Evolutionary conservation across 37 sponge, comb jelly and placozoan genomes (phyloP).

Genomic region (Beroe ovata): DNA sequence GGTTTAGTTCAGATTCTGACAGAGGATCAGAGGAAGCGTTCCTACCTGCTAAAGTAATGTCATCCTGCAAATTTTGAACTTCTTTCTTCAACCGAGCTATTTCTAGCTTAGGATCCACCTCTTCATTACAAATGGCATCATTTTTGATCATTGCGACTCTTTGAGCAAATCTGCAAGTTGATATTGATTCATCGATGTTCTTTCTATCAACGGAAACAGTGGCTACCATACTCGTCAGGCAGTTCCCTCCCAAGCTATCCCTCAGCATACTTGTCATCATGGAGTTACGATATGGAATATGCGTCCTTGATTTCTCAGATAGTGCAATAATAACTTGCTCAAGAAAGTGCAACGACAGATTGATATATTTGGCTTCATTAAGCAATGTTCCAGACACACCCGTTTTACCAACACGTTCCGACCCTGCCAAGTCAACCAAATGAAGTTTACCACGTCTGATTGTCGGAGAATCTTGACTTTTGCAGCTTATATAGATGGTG

Average conservation of each 20-base stretch:
- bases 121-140: slow-evolving; percentile 93
- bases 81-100: slow-evolving; percentile 77
- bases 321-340: slow-evolving; percentile 97
- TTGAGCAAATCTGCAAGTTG: slow-evolving; percentile 97
- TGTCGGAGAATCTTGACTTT: slow-evolving; percentile 81
- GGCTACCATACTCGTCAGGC: slow-evolving; percentile 97
- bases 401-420: slow-evolving; percentile 93
- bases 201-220: slow-evolving; percentile 92
- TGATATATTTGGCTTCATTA: slow-evolving; percentile 96
- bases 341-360: slow-evolving; percentile 89
- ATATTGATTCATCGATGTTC: slow-evolving; percentile 94
- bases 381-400: slow-evolving; percentile 85
- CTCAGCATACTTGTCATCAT: slow-evolving; percentile 98
- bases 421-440: slow-evolving; percentile 97
- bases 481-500: slow-evolving; percentile 87
- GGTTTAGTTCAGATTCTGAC: slow-evolving; percentile 76
- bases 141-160: slow-evolving; percentile 96
- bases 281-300: slow-evolving; percentile 97
- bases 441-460: slow-evolving; percentile 87
- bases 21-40: slow-evolving; percentile 85
- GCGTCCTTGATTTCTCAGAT: slow-evolving; percentile 88
- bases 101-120: slow-evolving; percentile 91
- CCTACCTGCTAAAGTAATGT: slow-evolving; percentile 84
- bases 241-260: slow-evolving; percentile 98
- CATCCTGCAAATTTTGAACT: slow-evolving; percentile 86